Conservation (phyloP, 2,113 vertebrate species). For the Cyanistes caeruleus region DNA sequence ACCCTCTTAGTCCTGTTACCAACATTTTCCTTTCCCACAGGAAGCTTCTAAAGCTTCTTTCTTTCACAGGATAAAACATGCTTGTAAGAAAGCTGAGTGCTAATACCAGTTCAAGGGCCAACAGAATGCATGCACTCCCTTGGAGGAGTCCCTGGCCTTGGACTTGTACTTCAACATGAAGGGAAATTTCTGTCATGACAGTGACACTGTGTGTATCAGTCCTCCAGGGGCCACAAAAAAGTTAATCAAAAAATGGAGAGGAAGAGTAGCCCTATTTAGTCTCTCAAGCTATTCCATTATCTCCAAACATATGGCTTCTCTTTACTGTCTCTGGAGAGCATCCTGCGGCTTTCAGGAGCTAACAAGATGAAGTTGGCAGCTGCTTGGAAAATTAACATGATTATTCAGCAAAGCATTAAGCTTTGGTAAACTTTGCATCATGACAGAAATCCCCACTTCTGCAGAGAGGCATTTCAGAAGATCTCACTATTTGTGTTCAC, state of each 20-base stretch:
- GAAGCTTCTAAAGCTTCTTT: neutral
- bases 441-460: neutral
- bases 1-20: fast-evolving
- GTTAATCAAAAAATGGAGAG: neutral
- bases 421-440: neutral
- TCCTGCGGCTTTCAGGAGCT: neutral
- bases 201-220: too few species aligned
- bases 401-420: neutral
- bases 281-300: neutral
- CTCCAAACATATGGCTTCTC: neutral
- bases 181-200: neutral
- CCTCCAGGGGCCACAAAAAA: neutral
- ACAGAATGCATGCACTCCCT: neutral
- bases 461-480: neutral
- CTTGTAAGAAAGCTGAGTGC: neutral
- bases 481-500: neutral
- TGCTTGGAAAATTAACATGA: neutral
- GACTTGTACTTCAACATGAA: neutral
- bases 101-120: neutral
- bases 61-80: neutral
- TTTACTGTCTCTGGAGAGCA: neutral
- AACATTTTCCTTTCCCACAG: neutral
- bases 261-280: neutral
- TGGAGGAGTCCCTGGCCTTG: neutral
- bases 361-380: neutral